Evolutionary conservation across 2,888 invertebrate species (phyloP).

Genomic region (Hoplodrina blanda): DNA sequence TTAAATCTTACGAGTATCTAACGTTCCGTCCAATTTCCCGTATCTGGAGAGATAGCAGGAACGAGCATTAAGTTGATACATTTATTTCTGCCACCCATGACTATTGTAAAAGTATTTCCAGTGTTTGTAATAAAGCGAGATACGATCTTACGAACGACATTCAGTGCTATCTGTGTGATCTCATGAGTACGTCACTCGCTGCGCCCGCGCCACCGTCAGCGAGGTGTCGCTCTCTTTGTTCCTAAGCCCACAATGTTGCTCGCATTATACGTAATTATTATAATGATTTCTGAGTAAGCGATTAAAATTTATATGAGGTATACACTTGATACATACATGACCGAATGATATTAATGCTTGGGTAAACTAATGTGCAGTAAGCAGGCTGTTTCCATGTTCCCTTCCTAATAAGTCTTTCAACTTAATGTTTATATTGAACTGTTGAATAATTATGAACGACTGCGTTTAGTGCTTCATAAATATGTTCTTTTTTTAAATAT

Average conservation of each 20-base stretch:
- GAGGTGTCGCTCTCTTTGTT: constrained; percentile 68
- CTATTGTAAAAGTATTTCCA: constrained; percentile 57
- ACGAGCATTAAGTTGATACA: constrained; percentile 32
- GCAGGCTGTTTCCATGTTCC: constrained; percentile 53
- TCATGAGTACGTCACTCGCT: constrained; percentile 43
- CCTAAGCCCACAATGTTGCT: constrained; percentile 68
- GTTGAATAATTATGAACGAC: constrained; percentile 36
- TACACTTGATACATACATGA: constrained; percentile 60
- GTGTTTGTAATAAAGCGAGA: constrained; percentile 61
- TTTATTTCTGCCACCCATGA: constrained; percentile 59
- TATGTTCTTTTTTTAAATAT: constrained; percentile 30
- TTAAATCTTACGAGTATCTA: constrained; percentile 22
- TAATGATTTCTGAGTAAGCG: constrained; percentile 68
- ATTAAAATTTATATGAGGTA: constrained; percentile 61
- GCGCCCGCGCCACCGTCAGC: constrained; percentile 50
- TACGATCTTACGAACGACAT: constrained; percentile 62
- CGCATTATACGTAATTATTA: constrained; percentile 70
- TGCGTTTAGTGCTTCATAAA: constrained; percentile 30
- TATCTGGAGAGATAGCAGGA: constrained; percentile 26
- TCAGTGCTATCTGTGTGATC: constrained; percentile 59
- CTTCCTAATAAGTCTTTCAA: constrained; percentile 47
- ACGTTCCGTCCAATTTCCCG: constrained; percentile 30
- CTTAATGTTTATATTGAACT: constrained; percentile 48
- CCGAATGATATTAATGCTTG: constrained; percentile 59
- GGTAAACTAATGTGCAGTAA: constrained; percentile 55